Conservation (phyloP, 2,113 vertebrate species). For the Crotalus horridus region DNA sequence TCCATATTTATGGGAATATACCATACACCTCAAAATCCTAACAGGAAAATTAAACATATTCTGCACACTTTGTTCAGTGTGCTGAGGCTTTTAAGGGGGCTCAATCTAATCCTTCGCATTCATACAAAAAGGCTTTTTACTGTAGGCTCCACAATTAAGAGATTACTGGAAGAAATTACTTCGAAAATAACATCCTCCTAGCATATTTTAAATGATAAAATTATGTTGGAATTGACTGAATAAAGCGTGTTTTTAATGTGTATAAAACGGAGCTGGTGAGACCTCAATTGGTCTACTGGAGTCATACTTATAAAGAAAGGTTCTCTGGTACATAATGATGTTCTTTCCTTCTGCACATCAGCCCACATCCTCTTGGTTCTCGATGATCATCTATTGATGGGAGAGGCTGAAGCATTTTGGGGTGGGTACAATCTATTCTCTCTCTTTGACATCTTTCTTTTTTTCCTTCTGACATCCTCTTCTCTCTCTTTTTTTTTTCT, state of each 20-base stretch:
- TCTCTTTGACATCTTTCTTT: background rate
- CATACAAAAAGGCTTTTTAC: constrained; percentile 37
- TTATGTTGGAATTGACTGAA: constrained; percentile 21
- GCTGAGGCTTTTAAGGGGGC: constrained; percentile 27
- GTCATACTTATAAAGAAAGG: background rate
- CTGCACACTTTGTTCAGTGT: constrained; percentile 34
- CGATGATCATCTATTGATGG: background rate
- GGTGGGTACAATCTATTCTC: background rate
- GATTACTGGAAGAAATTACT: constrained; percentile 51
- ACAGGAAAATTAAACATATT: background rate
- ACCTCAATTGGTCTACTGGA: constrained; percentile 17
- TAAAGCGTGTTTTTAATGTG: constrained; percentile 29
- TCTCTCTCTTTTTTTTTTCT: background rate
- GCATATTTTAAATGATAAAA: constrained; percentile 37
- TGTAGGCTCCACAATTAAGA: constrained; percentile 51
- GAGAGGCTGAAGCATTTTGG: background rate
- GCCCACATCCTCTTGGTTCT: background rate
- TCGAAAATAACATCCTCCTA: constrained; percentile 51
- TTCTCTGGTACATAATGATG: background rate
- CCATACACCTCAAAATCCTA: background rate
- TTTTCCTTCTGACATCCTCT: background rate
- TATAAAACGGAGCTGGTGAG: constrained; percentile 42
- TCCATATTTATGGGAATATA: background rate
- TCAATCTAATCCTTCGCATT: constrained; percentile 46
- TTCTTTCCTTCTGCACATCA: background rate